Evolutionary conservation across 1,140 invertebrate genomes (phyloP), one percentile per base, ranked within the genome.

Genomic region (Phthorimaea operculella): DNA sequence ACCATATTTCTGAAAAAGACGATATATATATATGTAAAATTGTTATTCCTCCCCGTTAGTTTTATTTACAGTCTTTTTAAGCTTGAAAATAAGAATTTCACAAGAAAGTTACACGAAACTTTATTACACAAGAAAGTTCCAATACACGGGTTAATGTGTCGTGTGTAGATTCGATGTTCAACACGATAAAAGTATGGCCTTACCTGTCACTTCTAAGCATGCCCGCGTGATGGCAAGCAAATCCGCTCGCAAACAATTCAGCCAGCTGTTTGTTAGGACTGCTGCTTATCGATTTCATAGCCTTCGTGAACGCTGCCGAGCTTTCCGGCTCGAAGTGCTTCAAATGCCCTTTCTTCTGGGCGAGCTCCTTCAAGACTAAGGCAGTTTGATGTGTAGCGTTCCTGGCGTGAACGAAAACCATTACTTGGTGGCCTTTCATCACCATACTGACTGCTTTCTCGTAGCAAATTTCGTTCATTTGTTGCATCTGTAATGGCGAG

Each of bases 381-480:
- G 96, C 97, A 1, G 95, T 97, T 60, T 92, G 88, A 14, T 94
- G 90, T 0, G 98, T 99, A 7, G 96, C 95, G 88, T 99, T 99
- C 42, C 98, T 87, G 0, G 98, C 96, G 84, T 99, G 98, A 0
- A 99, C 98, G 86, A 99, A 99, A 0, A 99, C 95, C 96, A 99
- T 98, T 0, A 98, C 96, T 87, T 99, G 98, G 79, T 99, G 93
- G 0, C 95, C 96, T 68, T 94, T 90, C 64, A 90, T 89, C 0
- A 99, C 91, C 88, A 96, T 94, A 11, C 95, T 90, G 0, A 92
- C 64, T 5, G 96, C 94, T 88, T 99, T 96, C 16, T 98, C 93
- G 83, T 98, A 99, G 79, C 96, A 98, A 63, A 97, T 90, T 50
- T 91, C 87, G 82, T 99, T 97, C 94, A 99, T 98, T 70, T 94